These are phyloP conservation scores for Clupea harengus DNA, from an alignment of 2,113 vertebrate genomes.

Conservation along the genomic window DNA sequence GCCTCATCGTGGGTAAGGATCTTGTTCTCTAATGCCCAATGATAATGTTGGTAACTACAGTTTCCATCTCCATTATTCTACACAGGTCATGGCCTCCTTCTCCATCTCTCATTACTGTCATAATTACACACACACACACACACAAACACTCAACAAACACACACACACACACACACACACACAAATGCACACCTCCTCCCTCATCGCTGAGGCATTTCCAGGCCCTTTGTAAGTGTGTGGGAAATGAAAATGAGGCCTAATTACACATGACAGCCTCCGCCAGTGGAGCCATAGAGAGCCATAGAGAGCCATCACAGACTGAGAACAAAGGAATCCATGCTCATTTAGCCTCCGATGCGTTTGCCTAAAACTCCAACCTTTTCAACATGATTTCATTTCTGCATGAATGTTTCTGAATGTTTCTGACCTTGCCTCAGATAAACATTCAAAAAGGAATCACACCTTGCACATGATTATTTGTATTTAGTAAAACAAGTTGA, in stretches of 20 bases:
- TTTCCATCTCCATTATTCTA: background rate
- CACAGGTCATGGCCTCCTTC: background rate
- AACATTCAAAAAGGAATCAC: background rate
- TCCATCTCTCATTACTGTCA: constrained; percentile 58
- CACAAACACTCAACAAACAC: constrained; percentile 2
- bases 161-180: constrained; percentile 13
- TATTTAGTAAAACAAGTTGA: constrained; percentile 33
- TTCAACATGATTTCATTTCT: background rate
- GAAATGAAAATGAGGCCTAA: constrained; percentile 58
- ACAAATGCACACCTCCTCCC: constrained; percentile 22
- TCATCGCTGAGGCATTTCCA: constrained; percentile 31
- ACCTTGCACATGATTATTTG: background rate
- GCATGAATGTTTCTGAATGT: background rate
- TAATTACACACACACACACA: constrained; percentile 40
- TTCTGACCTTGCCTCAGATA: background rate
- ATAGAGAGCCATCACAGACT: constrained; percentile 38
- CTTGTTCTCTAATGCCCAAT: background rate
- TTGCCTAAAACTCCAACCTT: background rate
- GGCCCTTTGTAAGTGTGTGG: constrained; percentile 46
- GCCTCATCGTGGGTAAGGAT: background rate
- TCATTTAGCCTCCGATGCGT: background rate
- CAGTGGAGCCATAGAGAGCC: constrained; percentile 45
- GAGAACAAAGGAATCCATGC: constrained; percentile 52
- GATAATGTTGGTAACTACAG: background rate
- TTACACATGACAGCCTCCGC: constrained; percentile 69